Conservation (phyloP, 2,113 vertebrate genomes). For the Catharus fuscescens region DNA sequence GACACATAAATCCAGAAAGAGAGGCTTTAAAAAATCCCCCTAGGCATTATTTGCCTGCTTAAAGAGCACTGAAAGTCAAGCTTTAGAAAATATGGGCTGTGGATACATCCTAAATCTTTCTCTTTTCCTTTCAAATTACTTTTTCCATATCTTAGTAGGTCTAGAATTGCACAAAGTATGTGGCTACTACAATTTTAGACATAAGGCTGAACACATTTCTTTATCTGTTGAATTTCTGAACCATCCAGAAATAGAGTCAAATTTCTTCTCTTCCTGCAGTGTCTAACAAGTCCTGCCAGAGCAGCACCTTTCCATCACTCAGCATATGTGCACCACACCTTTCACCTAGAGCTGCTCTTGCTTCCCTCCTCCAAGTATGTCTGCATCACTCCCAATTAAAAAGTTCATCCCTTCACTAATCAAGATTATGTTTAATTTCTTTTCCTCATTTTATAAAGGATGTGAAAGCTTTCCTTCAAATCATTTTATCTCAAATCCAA, state of each 20-base stretch:
- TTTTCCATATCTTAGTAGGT: neutral
- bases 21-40: neutral
- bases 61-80: neutral
- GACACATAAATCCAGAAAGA: neutral
- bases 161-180: neutral
- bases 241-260: neutral
- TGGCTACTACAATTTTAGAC: neutral
- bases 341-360: neutral
- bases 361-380: neutral
- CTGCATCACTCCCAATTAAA: conserved; percentile 10
- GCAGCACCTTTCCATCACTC: conserved; percentile 16
- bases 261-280: neutral
- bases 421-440: conserved; percentile 48
- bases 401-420: neutral
- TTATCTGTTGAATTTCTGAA: neutral
- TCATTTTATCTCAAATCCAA: conserved; percentile 52
- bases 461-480: conserved; percentile 30
- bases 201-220: neutral
- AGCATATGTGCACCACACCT: neutral
- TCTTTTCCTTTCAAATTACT: neutral
- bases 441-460: conserved; percentile 15
- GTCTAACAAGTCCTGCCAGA: conserved; percentile 4
- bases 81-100: neutral
- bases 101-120: neutral
- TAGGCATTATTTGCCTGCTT: neutral